These are phyloP conservation scores for Eulimnadia texana DNA, from an alignment of 1,140 invertebrate genomes.

Conservation along the genomic window DNA sequence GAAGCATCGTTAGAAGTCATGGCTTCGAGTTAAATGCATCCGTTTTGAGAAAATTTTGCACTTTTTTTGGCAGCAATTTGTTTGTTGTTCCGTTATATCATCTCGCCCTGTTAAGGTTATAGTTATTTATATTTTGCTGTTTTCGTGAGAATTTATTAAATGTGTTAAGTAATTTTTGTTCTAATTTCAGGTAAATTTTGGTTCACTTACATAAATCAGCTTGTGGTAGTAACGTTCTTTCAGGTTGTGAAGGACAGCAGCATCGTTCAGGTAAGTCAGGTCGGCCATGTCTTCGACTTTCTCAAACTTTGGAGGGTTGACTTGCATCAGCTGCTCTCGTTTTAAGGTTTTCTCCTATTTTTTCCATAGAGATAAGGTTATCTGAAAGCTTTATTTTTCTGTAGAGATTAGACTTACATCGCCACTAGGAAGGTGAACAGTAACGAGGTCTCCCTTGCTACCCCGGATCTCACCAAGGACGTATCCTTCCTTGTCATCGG, in stretches of 20 bases:
- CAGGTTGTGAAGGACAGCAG: slow-evolving; percentile 88
- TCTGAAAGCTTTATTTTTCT: not conserved
- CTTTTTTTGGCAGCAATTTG: not conserved
- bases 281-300: slow-evolving; percentile 98
- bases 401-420: slow-evolving; percentile 45
- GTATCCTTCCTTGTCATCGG: slow-evolving; percentile 94
- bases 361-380: too few species aligned
- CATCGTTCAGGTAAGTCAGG: slow-evolving; percentile 95
- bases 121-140: not conserved
- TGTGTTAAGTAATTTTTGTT: not conserved
- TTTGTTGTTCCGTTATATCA: not conserved
- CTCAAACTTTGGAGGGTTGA: slow-evolving; percentile 97
- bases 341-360: slow-evolving; percentile 71
- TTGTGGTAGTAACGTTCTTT: slow-evolving; percentile 86
- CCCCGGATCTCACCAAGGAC: slow-evolving; percentile 91
- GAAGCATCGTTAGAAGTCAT: not conserved
- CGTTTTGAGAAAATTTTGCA: not conserved
- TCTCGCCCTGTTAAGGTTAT: not conserved
- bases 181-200: not conserved
- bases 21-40: not conserved
- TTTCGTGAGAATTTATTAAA: not conserved
- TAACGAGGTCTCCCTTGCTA: slow-evolving; percentile 94
- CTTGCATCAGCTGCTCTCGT: slow-evolving; percentile 81
- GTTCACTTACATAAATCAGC: slow-evolving; percentile 91
- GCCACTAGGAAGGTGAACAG: slow-evolving; percentile 72